Evolutionary conservation across 1,140 invertebrate genomes (phyloP).

Genomic region (Drosophila nikananu): DNA sequence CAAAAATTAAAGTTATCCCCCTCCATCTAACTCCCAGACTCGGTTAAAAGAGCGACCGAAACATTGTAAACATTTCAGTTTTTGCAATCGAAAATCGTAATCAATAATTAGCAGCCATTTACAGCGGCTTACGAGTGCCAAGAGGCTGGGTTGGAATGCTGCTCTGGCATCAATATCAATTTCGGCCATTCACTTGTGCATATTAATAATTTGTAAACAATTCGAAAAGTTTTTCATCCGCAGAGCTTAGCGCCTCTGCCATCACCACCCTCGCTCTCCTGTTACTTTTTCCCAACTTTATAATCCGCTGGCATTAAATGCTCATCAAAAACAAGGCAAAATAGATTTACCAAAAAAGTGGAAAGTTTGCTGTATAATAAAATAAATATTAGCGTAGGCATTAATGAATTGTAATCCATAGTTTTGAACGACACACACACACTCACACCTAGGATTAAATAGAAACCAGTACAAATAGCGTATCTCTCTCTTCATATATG

Average conservation of each 20-base stretch:
- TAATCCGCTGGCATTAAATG: conserved; percentile 58
- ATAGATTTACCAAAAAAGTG: conserved; percentile 5
- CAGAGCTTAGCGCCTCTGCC: conserved; percentile 52
- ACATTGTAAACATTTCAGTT: conserved; percentile 11
- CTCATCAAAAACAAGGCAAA: conserved; percentile 29
- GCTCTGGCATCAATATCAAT: conserved; percentile 30
- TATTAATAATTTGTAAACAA: conserved; percentile 48
- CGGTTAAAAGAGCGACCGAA: not conserved
- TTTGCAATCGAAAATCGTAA: conserved; percentile 15
- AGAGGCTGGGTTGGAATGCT: not conserved
- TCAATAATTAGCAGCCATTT: conserved; percentile 44
- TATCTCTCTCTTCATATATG: conserved; percentile 46
- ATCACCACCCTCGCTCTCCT: not conserved
- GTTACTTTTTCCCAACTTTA: conserved; percentile 24
- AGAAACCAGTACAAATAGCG: conserved; percentile 36
- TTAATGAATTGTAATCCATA: conserved; percentile 53
- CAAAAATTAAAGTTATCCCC: not conserved
- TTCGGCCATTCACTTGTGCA: conserved; percentile 22
- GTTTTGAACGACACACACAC: conserved; percentile 23
- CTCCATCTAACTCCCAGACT: not conserved
- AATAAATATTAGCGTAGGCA: conserved; percentile 36
- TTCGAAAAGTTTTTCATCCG: conserved; percentile 46
- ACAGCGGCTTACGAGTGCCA: conserved; percentile 44
- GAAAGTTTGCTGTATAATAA: conserved; percentile 40
- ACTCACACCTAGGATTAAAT: conserved; percentile 10